Evolutionary conservation across 2,888 invertebrate genomes (phyloP), one percentile per base, ranked within the genome.

Genomic region (Ligdia adustata): DNA sequence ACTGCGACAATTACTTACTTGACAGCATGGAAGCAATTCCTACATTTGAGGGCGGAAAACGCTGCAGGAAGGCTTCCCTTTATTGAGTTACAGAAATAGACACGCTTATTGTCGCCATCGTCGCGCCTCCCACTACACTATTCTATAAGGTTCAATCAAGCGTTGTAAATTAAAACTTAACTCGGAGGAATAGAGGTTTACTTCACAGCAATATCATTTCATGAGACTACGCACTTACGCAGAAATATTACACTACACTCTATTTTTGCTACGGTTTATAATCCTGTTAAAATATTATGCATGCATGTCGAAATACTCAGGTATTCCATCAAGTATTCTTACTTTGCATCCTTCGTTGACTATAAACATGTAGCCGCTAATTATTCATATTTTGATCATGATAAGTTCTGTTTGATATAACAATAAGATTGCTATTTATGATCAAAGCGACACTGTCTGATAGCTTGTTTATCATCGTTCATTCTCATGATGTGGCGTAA

Each of bases 41-140:
- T 83, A 84, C 86, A 87, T 89, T 87, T 87, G 85, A 84, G 81
- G 83, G 83, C 88, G 88, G 88, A 89, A 86, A 85, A 82, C 74
- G 70, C 75, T 72, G 77, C 83, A 87, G 85, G 84, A 87, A 89
- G 79, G 82, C 84, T 88, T 86, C 87, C 89, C 79, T 84, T 86
- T 82, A 82, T 82, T 80, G 57, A 55, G 59, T 51, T 53, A 60
- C 57, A 60, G 66, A 77, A 77, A 79, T 79, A 78, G 75, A 75
- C 64, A 51, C 67, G 58, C 64, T 73, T 60, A 67, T 72, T 72
- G 72, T 75, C 68, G 62, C 66, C 62, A 66, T 63, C 39, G 41
- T 35, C 50, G 41, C 42, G 32, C 41, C 50, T 53, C 54, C 49
- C 50, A 59, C 48, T 51, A 54, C 51, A 49, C 47, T 50, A 35